Conservation (phyloP, 2,797 vertebrate species). For the Neosilurus hyrtlii region DNA sequence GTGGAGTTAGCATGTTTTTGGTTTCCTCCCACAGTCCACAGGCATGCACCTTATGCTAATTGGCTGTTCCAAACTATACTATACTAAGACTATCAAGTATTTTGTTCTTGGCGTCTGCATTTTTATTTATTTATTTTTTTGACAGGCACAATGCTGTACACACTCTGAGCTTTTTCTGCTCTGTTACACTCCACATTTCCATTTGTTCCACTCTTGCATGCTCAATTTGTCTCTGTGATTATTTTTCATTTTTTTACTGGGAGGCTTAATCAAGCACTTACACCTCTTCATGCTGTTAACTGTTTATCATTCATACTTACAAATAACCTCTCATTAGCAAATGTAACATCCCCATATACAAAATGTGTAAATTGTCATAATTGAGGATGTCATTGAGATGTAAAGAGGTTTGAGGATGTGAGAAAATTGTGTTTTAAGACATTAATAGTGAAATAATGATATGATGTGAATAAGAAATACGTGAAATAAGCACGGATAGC, state of each 20-base stretch:
- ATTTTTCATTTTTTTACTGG: not conserved
- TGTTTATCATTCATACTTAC: constrained; percentile 15
- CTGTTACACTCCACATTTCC: not conserved
- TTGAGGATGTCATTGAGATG: not conserved
- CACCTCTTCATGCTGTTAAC: not conserved
- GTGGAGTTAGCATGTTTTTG: too few relatives aligned
- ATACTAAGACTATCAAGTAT: not conserved
- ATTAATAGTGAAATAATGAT: not conserved
- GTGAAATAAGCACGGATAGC: not conserved
- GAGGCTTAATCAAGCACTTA: constrained; percentile 23
- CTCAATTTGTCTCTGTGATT: constrained; percentile 28
- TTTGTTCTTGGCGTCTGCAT: not conserved
- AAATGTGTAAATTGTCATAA: not conserved
- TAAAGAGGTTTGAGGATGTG: not conserved
- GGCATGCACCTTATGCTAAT: too few relatives aligned
- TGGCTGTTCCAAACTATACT: not conserved
- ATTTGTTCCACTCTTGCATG: constrained; percentile 19
- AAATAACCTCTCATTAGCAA: constrained; percentile 8
- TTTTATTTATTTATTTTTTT: not conserved
- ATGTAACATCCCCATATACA: not conserved
- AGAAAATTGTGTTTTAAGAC: not conserved
- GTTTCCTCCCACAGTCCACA: too few relatives aligned
- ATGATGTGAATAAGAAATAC: not conserved
- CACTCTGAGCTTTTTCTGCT: constrained; percentile 3
- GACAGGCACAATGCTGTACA: not conserved